phyloP scores from a whole-genome alignment of 2,888 invertebrate genomes.

The Leptinotarsa juncta region DNA sequence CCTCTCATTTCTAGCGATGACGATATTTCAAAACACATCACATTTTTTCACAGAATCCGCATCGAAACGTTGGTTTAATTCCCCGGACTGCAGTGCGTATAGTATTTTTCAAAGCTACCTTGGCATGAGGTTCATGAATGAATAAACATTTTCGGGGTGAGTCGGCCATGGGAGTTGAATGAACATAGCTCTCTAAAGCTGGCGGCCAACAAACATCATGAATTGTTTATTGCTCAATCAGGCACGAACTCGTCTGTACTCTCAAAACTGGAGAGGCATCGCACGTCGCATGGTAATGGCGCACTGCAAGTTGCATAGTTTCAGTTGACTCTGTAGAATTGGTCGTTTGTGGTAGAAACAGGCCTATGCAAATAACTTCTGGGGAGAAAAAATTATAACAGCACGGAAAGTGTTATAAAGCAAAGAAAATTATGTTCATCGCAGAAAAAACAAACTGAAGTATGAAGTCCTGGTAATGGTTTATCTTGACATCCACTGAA shows the following conservation, averaged over 20 bases:
- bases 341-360: too few relatives aligned
- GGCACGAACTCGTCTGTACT: conserved; percentile 40
- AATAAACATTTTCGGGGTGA: conserved; percentile 39
- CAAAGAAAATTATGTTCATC: too few relatives aligned
- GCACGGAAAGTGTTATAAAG: too few relatives aligned
- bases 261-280: not conserved
- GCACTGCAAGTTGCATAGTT: not conserved
- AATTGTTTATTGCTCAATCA: conserved; percentile 66
- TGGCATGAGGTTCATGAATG: conserved; percentile 42
- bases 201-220: conserved; percentile 61
- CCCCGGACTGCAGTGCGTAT: conserved; percentile 13
- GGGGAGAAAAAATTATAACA: too few relatives aligned
- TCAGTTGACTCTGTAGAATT: too few relatives aligned
- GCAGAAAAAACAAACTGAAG: too few relatives aligned
- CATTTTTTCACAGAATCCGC: conserved; percentile 2
- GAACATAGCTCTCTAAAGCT: conserved; percentile 43
- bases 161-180: conserved; percentile 41
- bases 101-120: conserved; percentile 17
- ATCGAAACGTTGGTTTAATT: conserved; percentile 14
- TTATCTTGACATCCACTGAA: too few relatives aligned
- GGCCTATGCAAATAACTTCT: too few relatives aligned
- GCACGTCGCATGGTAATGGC: not conserved
- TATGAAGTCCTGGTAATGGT: too few relatives aligned
- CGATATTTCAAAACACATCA: not conserved
- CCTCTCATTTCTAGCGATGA: not conserved